These are phyloP conservation scores for Anguilla anguilla DNA, from an alignment of 2,797 vertebrate species.

Conservation along the genomic window DNA sequence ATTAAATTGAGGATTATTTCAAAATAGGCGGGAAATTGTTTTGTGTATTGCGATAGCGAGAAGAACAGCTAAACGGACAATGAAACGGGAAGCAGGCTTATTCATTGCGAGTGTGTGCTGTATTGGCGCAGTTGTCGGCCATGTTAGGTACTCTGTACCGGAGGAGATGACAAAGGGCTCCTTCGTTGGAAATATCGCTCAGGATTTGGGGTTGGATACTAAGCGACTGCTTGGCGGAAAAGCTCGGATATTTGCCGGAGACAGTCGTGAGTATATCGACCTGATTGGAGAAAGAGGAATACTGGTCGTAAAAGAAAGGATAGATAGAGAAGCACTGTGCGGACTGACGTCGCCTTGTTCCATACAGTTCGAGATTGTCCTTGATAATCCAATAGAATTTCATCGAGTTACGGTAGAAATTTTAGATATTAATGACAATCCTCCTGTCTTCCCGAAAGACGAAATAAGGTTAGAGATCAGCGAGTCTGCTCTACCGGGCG, in stretches of 20 bases:
- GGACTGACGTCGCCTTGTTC: not conserved
- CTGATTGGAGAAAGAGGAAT: constrained; percentile 28
- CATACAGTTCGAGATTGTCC: constrained; percentile 22
- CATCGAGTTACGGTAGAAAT: constrained; percentile 15
- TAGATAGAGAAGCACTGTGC: constrained; percentile 33
- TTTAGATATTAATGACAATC: constrained; percentile 33
- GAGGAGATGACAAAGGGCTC: constrained; percentile 35
- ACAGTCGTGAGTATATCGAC: constrained; percentile 15
- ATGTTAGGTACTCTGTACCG: constrained; percentile 28
- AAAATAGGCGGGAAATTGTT: not conserved
- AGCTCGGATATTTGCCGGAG: constrained; percentile 21
- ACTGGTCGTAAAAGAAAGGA: constrained; percentile 32
- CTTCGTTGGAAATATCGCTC: constrained; percentile 33
- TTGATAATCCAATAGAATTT: constrained; percentile 34
- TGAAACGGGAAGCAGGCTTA: not conserved
- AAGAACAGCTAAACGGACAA: not conserved
- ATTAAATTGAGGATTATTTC: not conserved
- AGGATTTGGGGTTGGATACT: constrained; percentile 30
- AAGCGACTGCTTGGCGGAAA: constrained; percentile 6
- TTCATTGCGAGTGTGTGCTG: constrained; percentile 4
- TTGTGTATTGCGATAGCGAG: not conserved
- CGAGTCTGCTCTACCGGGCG: constrained; percentile 26
- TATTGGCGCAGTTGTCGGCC: not conserved
- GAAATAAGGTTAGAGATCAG: constrained; percentile 24
- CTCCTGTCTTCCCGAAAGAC: constrained; percentile 19